Base-by-base conservation (phyloP, 2,888 invertebrate genomes). In the Deilephila porcellus region DNA sequence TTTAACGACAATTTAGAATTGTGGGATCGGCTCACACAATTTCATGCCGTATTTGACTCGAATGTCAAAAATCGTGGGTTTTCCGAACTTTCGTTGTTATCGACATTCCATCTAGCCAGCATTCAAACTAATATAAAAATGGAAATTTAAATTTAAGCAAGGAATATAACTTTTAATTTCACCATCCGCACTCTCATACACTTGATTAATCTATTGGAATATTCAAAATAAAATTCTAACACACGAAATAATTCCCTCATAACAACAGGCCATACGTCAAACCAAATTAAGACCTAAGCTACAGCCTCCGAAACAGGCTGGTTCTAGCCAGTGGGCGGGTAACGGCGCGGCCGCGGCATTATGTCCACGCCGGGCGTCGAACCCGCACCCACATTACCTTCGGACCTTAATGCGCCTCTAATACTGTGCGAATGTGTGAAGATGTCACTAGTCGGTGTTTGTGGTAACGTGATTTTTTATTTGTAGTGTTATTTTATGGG, bases 301-400 rank as follows among this genome's bases (percentile, higher is more conserved):
- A n/a, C 56, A n/a, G n/a, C n/a, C 14, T 56, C 52, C 34, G n/a
- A 70, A 52, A 70, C 62, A 63, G 56, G n/a, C 53, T 60, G 53
- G 25, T 34, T 37, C 76, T 75, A 74, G 75, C 76, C 81, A 81
- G 90, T 90, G 89, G 91, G 89, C 90, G 91, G 77, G 80, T 87
- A 86, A 86, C 85, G 86, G 83, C 82, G 83, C 84, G 84, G 78
- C 87, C 88, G 86, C 83, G 79, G 88, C 88, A 90, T 91, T 91
- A 91, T 90, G 86, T 85, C 88, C 87, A 86, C 74, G 78, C 80
- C 88, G 92, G 91, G 82, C 92, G 81, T 88, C 91, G 92, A 91
- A 92, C 92, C 83, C 88, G 87, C 91, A 84, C 92, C 93, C 93
- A 92, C 83, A 81, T 86, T 85, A 56, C 70, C 6, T 20, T 25